Evolutionary conservation across 2,797 vertebrate species (phyloP), one percentile per base, ranked within the genome.

Genomic region (Scarus forsteni): DNA sequence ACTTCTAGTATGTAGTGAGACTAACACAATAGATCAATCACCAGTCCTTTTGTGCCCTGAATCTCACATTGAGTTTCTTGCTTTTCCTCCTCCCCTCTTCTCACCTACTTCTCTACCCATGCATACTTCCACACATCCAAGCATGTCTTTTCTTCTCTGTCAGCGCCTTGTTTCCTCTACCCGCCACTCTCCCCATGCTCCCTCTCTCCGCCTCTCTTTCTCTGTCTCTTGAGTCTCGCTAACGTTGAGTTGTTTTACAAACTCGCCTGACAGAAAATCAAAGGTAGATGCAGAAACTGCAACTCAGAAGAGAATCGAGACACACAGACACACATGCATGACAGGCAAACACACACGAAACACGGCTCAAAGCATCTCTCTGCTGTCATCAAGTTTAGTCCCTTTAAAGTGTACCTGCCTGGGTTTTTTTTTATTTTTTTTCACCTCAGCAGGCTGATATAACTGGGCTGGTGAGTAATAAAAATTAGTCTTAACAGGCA

Each of bases 251-350:
- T 68, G 72, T 82, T 66, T 69, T 88, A 85, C 78, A 85, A 76
- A 67, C 71, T 72, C 70, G 75, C 64, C 19, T 81, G 73, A 81
- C 81, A 83, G 79, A 70, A 85, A 86, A 81, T 85, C 72, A 85
- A 87, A 88, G 75, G 42, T 57, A 75, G 61, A 84, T 62, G 67
- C 66, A 71, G 54, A 61, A 76, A 76, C 54, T 45, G 19, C 60
- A 40, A 60, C 79, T 78, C 61, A 42, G 49, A 65, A 58, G 70
- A 67, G 45, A 58, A 60, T 58, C 27, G 43, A 57, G 9, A 69
- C 66, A 58, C 19, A 68, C 48, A 50, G 3, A 50, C 10, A 19
- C 46, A 53, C 34, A 36, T 8, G 8, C 34, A 53, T 14, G 19
- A 15, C 4, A 53, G 34, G 7, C 34, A 53, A 1, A 34, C 34